phyloP scores from a whole-genome alignment of 2,797 vertebrate genomes.

The Paramormyrops hopkinsi region DNA sequence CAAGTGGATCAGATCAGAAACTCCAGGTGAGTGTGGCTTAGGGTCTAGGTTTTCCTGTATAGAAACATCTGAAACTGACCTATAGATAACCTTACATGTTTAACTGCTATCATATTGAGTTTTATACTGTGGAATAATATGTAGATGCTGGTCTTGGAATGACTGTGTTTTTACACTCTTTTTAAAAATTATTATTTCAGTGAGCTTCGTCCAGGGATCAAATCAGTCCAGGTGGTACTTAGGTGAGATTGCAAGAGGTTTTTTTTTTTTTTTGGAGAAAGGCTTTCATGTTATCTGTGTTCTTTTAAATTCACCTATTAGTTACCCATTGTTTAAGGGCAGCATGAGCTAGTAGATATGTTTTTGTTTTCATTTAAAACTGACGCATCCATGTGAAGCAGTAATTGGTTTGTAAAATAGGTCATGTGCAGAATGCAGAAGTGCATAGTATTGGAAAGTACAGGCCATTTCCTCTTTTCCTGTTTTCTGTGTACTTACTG shows the following conservation, averaged over 20 bases:
- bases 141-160: neutral
- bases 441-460: neutral
- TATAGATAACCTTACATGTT: neutral
- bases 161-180: neutral
- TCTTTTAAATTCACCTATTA: neutral
- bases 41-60: neutral
- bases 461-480: neutral
- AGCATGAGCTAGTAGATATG: neutral
- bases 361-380: neutral
- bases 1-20: constrained; percentile 94
- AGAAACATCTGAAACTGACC: neutral
- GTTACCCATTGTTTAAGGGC: neutral
- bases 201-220: constrained; percentile 85
- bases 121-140: neutral
- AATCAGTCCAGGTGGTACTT: constrained; percentile 93
- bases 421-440: neutral
- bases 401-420: neutral
- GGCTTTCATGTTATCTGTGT: neutral
- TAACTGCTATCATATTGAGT: neutral
- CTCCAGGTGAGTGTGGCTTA: constrained; percentile 68
- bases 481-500: neutral
- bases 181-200: constrained; percentile 48
- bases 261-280: neutral
- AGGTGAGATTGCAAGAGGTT: constrained; percentile 62
- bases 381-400: neutral